Percentiles rank a stretch among this genome's conserved stretches.
Evolutionary conservation across 2,113 vertebrate genomes (phyloP).

Genomic region (Camelus bactrianus): DNA sequence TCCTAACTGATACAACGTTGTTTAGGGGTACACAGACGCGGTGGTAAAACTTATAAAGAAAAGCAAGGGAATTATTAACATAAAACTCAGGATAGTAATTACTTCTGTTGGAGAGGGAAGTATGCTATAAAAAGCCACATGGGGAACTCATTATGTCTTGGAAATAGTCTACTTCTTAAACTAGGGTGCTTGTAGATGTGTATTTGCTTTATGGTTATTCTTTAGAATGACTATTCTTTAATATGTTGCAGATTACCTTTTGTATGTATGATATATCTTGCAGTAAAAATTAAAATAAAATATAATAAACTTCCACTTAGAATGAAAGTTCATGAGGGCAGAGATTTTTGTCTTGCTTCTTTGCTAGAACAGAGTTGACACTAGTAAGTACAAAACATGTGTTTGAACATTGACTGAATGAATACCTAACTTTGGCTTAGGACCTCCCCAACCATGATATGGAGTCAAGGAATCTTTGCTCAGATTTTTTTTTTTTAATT

Average conservation of each 20-base stretch:
- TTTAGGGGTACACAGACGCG: not conserved
- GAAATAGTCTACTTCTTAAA: slow-evolving; percentile 23
- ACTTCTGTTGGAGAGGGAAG: not conserved
- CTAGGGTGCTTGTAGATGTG: not conserved
- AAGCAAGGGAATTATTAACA: slow-evolving; percentile 17
- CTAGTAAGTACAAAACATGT: not conserved
- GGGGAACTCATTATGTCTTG: not conserved
- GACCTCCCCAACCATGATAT: not conserved
- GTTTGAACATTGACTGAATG: not conserved
- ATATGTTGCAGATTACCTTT: not conserved
- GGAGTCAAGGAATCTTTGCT: not conserved
- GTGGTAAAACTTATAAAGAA: slow-evolving; percentile 28
- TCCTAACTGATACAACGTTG: slow-evolving; percentile 37
- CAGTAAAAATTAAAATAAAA: slow-evolving; percentile 45
- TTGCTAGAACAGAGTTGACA: not conserved
- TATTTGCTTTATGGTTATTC: slow-evolving; percentile 47
- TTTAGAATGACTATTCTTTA: not conserved
- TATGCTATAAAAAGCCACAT: not conserved
- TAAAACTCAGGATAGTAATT: slow-evolving; percentile 19
- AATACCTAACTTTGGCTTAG: not conserved
- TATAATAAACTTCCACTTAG: not conserved
- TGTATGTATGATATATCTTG: not conserved
- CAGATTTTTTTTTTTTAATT: not conserved
- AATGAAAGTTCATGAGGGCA: not conserved
- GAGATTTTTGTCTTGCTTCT: slow-evolving; percentile 12